Base-by-base conservation (phyloP, 2,888 invertebrate species). In the Melipona bicolor region DNA sequence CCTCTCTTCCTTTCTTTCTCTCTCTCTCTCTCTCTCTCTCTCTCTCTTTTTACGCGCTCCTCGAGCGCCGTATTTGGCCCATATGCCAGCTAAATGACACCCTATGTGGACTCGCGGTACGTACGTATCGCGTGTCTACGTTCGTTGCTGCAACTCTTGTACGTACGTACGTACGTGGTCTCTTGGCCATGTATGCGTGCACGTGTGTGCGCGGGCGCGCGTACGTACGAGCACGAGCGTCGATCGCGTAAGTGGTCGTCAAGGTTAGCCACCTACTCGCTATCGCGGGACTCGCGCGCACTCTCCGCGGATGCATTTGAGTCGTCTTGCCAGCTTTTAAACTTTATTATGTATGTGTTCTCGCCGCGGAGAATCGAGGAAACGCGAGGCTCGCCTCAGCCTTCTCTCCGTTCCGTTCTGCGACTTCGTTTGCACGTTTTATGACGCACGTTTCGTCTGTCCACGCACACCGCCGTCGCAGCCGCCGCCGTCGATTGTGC, bases 221-320 rank as follows among this genome's bases (percentile, higher is more conserved):
- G 61, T 9, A 5, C 3, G 3, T 6, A 15, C 27, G 49, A 19
- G n/a, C 43, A 36, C 56, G 56, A 43, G 21, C 52, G 69, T n/a
- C 64, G 73, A 64, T 75, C 69, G 49, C 83, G 82, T 75, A 75
- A 90, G 90, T 89, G 83, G 85, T 89, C 87, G 91, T 92, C 93
- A 93, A 93, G 93, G 93, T 93, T 92, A 92, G 91, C 92, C 90
- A 92, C 91, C 92, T 92, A 92, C 90, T 91, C 88, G 89, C 79
- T 73, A 86, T 84, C 79, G 85, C 75, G 64, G 73, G 65, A 84
- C 79, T 77, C 65, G 79, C 84, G 84, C 84, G 87, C 80, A 83
- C 79, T 87, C 88, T 73, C 72, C 27, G 11, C 73, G 84, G 86
- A 75, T 88, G 89, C 88, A 84, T 88, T 78, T 79, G 77, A 87